Percentiles rank a stretch among this genome's conserved stretches.
These are phyloP conservation scores for Anhinga rufa DNA, from an alignment of 2,113 vertebrate species.

Conservation along the genomic window DNA sequence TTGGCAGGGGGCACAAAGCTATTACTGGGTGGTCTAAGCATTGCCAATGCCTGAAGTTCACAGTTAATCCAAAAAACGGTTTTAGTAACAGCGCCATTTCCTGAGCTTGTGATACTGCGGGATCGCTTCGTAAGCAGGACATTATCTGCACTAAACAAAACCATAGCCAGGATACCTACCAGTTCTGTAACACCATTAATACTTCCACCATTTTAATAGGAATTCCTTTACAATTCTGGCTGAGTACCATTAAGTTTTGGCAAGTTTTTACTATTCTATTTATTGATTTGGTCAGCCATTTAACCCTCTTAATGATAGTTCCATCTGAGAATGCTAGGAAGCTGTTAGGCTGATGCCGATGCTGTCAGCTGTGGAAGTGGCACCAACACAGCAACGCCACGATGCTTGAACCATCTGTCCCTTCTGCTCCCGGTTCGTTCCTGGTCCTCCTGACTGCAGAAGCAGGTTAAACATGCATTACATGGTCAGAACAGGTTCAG, in stretches of 20 bases:
- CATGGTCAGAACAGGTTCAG: neutral
- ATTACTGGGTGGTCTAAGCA: neutral
- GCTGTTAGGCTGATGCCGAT: accelerated
- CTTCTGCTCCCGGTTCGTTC: neutral
- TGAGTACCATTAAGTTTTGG: neutral
- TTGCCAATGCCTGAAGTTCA: neutral
- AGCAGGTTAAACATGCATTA: neutral
- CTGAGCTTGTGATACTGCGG: neutral
- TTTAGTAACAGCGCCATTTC: neutral
- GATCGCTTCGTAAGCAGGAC: neutral
- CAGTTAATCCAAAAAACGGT: neutral
- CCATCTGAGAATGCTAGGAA: neutral
- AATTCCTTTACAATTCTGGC: neutral
- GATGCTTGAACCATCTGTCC: neutral
- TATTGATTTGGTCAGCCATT: neutral
- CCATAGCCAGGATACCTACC: neutral
- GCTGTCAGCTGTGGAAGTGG: neutral
- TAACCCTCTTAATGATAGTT: neutral
- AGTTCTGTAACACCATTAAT: neutral
- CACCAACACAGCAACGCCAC: neutral
- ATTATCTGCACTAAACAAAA: neutral
- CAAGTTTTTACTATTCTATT: neutral
- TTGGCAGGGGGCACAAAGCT: neutral
- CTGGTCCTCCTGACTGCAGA: neutral
- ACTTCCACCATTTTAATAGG: neutral